phyloP scores from a whole-genome alignment of 2,113 vertebrate genomes.

The Cepphus grylle region DNA sequence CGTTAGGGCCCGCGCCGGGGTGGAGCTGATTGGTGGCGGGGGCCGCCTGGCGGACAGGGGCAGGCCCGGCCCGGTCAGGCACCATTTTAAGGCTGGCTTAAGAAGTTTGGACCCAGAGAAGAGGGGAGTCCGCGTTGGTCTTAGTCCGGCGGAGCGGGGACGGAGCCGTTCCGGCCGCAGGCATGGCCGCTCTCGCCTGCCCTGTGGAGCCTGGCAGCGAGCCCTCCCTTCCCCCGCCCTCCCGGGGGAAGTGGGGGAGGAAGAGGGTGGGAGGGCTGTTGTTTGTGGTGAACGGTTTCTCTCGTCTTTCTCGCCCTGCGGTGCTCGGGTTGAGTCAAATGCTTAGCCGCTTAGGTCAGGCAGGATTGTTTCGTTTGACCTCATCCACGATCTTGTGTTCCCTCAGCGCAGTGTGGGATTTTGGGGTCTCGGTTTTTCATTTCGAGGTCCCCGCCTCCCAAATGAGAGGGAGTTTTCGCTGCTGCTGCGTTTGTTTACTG shows the following conservation, averaged over 20 bases:
- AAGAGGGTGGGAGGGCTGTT: background rate
- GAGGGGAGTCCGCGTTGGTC: rapidly evolving
- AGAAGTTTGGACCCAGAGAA: background rate
- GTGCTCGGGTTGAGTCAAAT: background rate
- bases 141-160: background rate
- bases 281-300: background rate
- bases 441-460: rapidly evolving
- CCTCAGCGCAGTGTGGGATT: background rate
- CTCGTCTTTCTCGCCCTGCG: background rate
- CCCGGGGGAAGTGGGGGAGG: background rate
- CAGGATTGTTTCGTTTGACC: background rate
- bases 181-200: background rate
- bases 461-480: background rate
- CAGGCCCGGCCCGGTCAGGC: background rate
- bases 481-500: background rate
- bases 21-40: background rate
- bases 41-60: background rate
- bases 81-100: background rate
- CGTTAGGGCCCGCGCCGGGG: background rate
- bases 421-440: rapidly evolving
- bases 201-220: background rate
- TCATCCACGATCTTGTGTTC: background rate
- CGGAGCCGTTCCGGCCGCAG: background rate
- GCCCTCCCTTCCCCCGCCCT: background rate
- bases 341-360: background rate